Percentiles rank a stretch among this genome's conserved stretches.
Conservation (phyloP, 2,888 invertebrate species). For the Andrena camellia region DNA sequence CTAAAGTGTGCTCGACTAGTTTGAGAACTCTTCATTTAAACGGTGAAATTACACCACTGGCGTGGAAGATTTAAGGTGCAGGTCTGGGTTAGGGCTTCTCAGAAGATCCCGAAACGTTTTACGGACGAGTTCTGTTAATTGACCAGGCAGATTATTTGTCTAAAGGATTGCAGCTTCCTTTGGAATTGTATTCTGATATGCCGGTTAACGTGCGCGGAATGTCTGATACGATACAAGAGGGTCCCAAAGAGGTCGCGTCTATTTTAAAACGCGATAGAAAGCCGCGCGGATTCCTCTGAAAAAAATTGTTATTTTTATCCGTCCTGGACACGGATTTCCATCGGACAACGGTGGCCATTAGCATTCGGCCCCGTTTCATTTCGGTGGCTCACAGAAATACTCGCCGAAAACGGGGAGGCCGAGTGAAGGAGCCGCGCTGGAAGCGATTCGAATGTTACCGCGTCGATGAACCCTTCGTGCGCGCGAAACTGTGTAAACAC, state of each 20-base stretch:
- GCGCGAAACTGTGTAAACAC: slow-evolving; percentile 59
- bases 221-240: neutral
- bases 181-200: no score
- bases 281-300: slow-evolving; percentile 22
- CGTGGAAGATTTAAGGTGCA: no score
- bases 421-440: neutral
- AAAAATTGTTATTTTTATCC: slow-evolving; percentile 60
- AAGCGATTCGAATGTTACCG: slow-evolving; percentile 27
- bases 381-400: slow-evolving; percentile 57
- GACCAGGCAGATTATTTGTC: no score
- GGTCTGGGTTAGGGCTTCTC: no score
- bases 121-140: no score
- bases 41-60: no score
- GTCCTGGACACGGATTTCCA: slow-evolving; percentile 26
- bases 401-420: slow-evolving; percentile 2
- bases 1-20: no score
- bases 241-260: slow-evolving; percentile 12
- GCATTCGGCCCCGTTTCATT: slow-evolving; percentile 47
- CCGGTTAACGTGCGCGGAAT: no score
- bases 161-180: no score
- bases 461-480: slow-evolving; percentile 19
- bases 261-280: slow-evolving; percentile 30
- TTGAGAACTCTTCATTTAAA: no score
- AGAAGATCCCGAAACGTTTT: no score
- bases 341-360: slow-evolving; percentile 38